phyloP scores from a whole-genome alignment of 2,888 invertebrate genomes.

The Rotaria socialis region DNA sequence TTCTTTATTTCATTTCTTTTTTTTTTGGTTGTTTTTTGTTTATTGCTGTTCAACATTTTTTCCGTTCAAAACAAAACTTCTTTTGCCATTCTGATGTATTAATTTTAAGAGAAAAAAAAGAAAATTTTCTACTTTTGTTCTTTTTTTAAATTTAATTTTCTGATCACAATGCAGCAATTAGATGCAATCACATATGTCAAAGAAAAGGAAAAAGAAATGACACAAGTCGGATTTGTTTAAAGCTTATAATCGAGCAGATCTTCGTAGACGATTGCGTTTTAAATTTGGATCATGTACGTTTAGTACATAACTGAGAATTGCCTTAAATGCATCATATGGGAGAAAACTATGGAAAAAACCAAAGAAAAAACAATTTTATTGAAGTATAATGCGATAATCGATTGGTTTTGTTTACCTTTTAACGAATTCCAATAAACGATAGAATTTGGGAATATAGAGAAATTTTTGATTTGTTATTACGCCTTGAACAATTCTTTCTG shows the following conservation, averaged over 20 bases:
- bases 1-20: neutral
- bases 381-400: neutral
- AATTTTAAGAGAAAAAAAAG: too few species aligned
- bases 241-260: neutral
- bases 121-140: too few species aligned
- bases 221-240: neutral
- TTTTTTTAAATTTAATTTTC: neutral
- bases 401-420: neutral
- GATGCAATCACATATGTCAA: neutral
- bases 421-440: conserved; percentile 10
- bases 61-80: neutral
- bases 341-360: neutral
- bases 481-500: conserved; percentile 24
- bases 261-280: neutral
- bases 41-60: neutral
- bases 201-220: neutral
- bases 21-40: neutral
- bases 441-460: conserved; percentile 10
- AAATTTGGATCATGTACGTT: conserved; percentile 35
- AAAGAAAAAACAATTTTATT: too few species aligned
- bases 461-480: conserved; percentile 28
- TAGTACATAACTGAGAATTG: conserved; percentile 8
- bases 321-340: conserved; percentile 29
- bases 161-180: neutral
- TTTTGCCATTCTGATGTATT: neutral